A percentile compares a stretch with the other conserved stretches of the same genome.
Conservation (phyloP, 2,113 vertebrate species). For the Pteronura brasiliensis region DNA sequence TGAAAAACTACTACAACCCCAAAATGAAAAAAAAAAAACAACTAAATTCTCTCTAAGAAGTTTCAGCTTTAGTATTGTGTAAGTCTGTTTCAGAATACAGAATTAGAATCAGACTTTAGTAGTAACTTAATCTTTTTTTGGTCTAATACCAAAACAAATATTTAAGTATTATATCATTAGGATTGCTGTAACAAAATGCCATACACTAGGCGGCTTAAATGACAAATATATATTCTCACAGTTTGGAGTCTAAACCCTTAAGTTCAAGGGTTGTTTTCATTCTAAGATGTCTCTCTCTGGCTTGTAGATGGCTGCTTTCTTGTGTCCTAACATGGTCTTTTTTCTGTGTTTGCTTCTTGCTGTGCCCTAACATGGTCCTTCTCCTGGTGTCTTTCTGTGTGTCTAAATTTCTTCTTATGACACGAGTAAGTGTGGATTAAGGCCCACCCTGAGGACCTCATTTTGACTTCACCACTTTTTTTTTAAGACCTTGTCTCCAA, state of each 20-base stretch:
- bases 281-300: neutral
- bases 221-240: neutral
- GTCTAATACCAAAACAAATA: neutral
- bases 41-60: neutral
- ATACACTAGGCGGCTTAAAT: neutral
- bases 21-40: neutral
- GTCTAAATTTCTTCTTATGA: neutral
- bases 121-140: neutral
- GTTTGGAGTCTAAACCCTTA: neutral
- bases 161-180: neutral
- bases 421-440: neutral
- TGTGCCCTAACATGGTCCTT: neutral
- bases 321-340: neutral
- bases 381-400: neutral
- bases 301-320: neutral
- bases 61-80: neutral
- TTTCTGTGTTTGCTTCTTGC: neutral
- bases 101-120: neutral
- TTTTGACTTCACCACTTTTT: neutral
- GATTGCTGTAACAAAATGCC: neutral
- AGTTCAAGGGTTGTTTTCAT: neutral
- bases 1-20: neutral
- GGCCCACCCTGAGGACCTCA: accelerated
- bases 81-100: neutral
- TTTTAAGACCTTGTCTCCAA: neutral